A percentile compares a stretch with the other conserved stretches of the same genome.
phyloP scores from a whole-genome alignment of 1,140 invertebrate species.

The Ceratina australensis region DNA sequence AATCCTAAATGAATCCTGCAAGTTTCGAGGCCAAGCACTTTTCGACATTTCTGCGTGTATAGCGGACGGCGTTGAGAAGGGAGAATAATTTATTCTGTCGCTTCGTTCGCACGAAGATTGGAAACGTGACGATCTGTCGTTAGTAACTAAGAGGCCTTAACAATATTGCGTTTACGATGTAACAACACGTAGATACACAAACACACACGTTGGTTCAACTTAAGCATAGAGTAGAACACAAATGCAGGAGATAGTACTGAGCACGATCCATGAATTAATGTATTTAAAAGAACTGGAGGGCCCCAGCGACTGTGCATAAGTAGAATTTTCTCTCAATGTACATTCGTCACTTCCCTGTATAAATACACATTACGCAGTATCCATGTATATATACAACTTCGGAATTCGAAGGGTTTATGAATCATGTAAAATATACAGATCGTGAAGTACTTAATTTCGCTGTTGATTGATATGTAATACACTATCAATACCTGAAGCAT shows the following conservation, averaged over 20 bases:
- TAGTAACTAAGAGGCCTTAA: conserved; percentile 79
- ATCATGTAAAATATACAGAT: neutral
- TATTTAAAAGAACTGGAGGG: neutral
- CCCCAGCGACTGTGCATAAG: neutral
- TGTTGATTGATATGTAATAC: neutral
- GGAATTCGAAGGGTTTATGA: no score
- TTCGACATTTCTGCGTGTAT: conserved; percentile 29
- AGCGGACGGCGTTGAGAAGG: conserved; percentile 8
- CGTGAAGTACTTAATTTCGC: neutral
- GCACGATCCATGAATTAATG: conserved; percentile 26
- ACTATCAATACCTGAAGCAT: neutral
- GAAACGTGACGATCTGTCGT: conserved; percentile 73
- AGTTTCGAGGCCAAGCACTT: conserved; percentile 3
- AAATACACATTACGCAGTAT: no score
- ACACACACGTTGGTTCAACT: conserved; percentile 41
- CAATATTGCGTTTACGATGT: conserved; percentile 73
- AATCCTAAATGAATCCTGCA: neutral
- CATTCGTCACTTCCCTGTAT: no score
- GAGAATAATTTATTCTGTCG: conserved; percentile 39
- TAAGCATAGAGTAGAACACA: conserved; percentile 35
- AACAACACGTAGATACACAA: conserved; percentile 27
- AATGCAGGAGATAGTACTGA: conserved; percentile 29
- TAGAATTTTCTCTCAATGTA: neutral
- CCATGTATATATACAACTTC: neutral
- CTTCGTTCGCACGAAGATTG: conserved; percentile 31